Evolutionary conservation across 2,888 invertebrate species (phyloP).

Genomic region (Mythimna vitellina): DNA sequence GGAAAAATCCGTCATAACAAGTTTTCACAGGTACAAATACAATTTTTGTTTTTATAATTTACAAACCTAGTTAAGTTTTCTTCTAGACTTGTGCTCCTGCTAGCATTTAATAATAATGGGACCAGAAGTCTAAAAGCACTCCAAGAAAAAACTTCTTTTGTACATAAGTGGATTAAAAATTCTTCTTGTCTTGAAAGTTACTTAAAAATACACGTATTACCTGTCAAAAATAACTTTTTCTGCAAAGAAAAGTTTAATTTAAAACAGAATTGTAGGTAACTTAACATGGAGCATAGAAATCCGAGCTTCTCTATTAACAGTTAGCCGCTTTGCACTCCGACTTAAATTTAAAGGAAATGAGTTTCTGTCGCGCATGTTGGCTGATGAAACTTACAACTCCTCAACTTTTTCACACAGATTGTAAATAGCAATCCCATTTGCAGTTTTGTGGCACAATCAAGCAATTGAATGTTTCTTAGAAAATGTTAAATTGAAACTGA

Average conservation of each 20-base stretch:
- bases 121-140: no score
- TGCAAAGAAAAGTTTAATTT: not conserved
- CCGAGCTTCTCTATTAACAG: slow-evolving; percentile 17
- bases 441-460: slow-evolving; percentile 30
- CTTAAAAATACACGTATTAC: no score
- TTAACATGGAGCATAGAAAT: slow-evolving; percentile 11
- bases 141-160: not conserved
- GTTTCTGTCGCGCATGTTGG: slow-evolving; percentile 39
- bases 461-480: slow-evolving; percentile 23
- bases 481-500: slow-evolving; percentile 29
- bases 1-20: no score
- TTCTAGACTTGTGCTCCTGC: no score
- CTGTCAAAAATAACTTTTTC: not conserved
- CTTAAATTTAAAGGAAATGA: slow-evolving; percentile 48
- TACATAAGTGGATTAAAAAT: not conserved
- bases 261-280: not conserved
- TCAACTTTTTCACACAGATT: slow-evolving; percentile 27
- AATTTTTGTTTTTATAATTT: no score
- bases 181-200: not conserved
- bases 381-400: slow-evolving; percentile 25
- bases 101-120: no score
- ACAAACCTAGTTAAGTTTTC: no score
- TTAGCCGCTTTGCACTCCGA: slow-evolving; percentile 17
- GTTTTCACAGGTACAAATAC: no score
- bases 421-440: slow-evolving; percentile 39